Conservation (phyloP, 2,113 vertebrate genomes). For the Trinectes maculatus region DNA sequence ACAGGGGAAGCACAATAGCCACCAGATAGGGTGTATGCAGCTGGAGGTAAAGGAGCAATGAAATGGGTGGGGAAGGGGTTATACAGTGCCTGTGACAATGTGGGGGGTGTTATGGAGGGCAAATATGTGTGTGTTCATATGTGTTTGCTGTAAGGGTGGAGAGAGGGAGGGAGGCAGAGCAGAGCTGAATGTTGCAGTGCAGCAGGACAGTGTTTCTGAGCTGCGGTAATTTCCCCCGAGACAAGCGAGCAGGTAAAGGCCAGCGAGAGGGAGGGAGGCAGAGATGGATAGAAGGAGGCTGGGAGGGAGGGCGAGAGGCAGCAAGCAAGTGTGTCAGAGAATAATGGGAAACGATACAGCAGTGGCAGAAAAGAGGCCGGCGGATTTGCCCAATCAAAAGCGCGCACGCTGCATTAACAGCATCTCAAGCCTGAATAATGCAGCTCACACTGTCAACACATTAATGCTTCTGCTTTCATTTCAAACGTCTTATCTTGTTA, state of each 20-base stretch:
- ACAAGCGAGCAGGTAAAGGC: slow-evolving; percentile 77
- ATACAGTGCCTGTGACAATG: slow-evolving; percentile 13
- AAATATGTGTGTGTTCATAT: slow-evolving; percentile 24
- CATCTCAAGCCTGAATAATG: slow-evolving; percentile 41
- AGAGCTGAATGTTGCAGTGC: slow-evolving; percentile 50
- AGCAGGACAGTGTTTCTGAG: slow-evolving; percentile 70
- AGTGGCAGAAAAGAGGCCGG: slow-evolving; percentile 46
- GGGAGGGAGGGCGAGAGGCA: slow-evolving; percentile 29
- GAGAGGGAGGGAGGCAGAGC: slow-evolving; percentile 51
- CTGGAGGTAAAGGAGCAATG: slow-evolving; percentile 30
- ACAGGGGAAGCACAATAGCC: slow-evolving; percentile 29
- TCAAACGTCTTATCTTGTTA: slow-evolving; percentile 69
- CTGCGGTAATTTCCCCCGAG: slow-evolving; percentile 82
- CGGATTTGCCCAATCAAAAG: slow-evolving; percentile 47
- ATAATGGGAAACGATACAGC: slow-evolving; percentile 78
- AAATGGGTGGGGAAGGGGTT: slow-evolving; percentile 24
- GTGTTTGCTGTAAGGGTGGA: slow-evolving; percentile 43
- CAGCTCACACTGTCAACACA: slow-evolving; percentile 46
- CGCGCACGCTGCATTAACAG: slow-evolving; percentile 24
- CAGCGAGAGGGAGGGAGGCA: slow-evolving; percentile 56
- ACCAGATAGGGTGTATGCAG: slow-evolving; percentile 22
- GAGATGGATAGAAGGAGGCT: slow-evolving; percentile 27
- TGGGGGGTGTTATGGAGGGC: slow-evolving; percentile 14
- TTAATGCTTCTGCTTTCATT: slow-evolving; percentile 62
- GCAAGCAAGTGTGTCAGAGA: slow-evolving; percentile 62